Conservation (phyloP, 2,113 vertebrate genomes). For the Pteropus alecto region DNA sequence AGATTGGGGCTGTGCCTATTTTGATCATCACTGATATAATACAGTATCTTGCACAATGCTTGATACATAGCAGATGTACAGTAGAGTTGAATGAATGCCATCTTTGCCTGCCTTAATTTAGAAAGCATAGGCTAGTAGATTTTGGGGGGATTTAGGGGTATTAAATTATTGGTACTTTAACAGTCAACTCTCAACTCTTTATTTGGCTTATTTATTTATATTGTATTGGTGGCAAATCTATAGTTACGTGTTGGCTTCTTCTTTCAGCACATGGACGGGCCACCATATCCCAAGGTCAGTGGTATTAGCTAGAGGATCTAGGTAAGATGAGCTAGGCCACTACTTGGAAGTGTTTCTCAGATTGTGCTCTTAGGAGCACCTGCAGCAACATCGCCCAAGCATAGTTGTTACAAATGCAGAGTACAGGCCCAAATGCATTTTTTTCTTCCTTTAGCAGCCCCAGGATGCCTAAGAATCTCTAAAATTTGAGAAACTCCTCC, state of each 20-base stretch:
- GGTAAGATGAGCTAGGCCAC: neutral
- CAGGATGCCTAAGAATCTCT: neutral
- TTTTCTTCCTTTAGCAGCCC: neutral
- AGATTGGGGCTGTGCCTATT: neutral
- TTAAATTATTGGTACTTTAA: neutral
- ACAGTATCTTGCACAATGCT: neutral
- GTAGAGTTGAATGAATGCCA: neutral
- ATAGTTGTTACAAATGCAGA: neutral
- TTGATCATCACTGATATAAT: neutral
- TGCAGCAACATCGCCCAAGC: fast-evolving
- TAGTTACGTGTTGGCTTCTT: neutral
- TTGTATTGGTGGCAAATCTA: neutral
- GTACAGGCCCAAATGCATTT: neutral
- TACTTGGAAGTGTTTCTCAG: neutral
- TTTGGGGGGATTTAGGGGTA: neutral
- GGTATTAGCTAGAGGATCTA: neutral
- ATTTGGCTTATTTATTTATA: neutral
- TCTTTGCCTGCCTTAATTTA: neutral
- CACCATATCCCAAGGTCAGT: neutral
- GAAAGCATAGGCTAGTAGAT: neutral
- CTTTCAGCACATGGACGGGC: fast-evolving
- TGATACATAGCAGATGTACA: neutral
- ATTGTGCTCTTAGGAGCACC: neutral
- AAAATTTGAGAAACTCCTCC: neutral
- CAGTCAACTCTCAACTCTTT: neutral